phyloP scores from a whole-genome alignment of 2,888 invertebrate species.

The Acanthoscelides obtectus region DNA sequence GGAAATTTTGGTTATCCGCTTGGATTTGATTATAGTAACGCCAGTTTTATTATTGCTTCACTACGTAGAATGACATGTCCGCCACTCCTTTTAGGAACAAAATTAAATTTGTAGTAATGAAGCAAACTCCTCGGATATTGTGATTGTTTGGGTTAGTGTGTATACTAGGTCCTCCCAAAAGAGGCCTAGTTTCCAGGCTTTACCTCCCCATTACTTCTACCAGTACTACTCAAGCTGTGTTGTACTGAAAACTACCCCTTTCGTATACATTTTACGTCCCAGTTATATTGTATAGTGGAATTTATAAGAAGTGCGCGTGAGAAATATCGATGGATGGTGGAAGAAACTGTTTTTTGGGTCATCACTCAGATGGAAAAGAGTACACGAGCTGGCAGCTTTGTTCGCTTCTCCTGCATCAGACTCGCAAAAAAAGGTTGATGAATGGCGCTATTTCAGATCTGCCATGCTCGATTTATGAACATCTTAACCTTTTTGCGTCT shows the following conservation, averaged over 20 bases:
- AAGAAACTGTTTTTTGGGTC: not conserved
- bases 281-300: not conserved
- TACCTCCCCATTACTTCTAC: too few relatives aligned
- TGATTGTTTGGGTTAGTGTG: too few relatives aligned
- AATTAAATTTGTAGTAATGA: too few relatives aligned
- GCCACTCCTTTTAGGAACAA: too few relatives aligned
- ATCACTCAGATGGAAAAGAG: not conserved
- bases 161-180: too few relatives aligned
- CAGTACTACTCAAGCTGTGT: too few relatives aligned
- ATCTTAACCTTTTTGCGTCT: not conserved
- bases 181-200: too few relatives aligned
- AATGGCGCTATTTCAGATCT: not conserved
- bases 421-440: not conserved
- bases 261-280: not conserved
- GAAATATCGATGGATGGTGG: not conserved
- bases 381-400: not conserved
- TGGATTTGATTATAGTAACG: too few relatives aligned
- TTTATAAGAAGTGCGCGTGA: not conserved
- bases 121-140: too few relatives aligned
- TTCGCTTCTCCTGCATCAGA: not conserved
- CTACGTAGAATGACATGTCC: too few relatives aligned
- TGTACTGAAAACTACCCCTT: not conserved
- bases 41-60: too few relatives aligned
- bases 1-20: too few relatives aligned
- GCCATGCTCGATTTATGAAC: not conserved